Base-by-base conservation (phyloP, 1,140 invertebrate genomes). In the Mya arenaria region DNA sequence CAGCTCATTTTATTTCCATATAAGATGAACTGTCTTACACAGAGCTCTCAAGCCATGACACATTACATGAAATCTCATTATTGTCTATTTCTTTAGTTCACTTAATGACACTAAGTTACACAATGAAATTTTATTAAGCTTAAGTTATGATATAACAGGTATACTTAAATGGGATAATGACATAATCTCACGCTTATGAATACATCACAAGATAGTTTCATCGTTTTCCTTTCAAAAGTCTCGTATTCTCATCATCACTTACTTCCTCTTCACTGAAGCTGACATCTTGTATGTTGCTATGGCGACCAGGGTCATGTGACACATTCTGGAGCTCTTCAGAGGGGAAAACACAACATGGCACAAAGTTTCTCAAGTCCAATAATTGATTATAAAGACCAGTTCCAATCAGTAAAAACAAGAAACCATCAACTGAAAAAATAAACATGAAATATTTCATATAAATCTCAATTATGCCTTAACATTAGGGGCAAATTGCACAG, bases 351-450 rank as follows among this genome's bases (percentile, higher is more conserved):
- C 85, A 86, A 79, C 89, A 91, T 1, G 88, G 87, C 28, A 90
- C 84, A 48, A 88, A 91, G 23, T 86, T 48, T 34, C 48, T 68
- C 8, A 91, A 62, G n/a, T 86, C 82, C 58, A 91, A 81, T 17
- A 92, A 68, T 32, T 89, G 85, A 78, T 92, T 92, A 79, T 92
- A 92, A 44, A 92, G 63, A 4, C 88, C 89, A 55, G 91, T 92
- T 4, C 91, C 91, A 56, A 92, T 90, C 81, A 92, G 39, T 15
- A 92, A 84, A 82, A 91, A 90, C 4, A 89, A 37, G 56, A 92
- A 92, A 39, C 91, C 91, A 87, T 92, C 91, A 71, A 92, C 91
- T 92, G 86, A 72, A 83, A 83, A 44, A 58, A 17, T n/a, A 55
- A 60, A 17, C 0, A 74, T 34, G 52, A 15, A 66, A 32, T 23